Evolutionary conservation across 2,113 vertebrate genomes (phyloP).

Genomic region (Herpailurus yagouaroundi): DNA sequence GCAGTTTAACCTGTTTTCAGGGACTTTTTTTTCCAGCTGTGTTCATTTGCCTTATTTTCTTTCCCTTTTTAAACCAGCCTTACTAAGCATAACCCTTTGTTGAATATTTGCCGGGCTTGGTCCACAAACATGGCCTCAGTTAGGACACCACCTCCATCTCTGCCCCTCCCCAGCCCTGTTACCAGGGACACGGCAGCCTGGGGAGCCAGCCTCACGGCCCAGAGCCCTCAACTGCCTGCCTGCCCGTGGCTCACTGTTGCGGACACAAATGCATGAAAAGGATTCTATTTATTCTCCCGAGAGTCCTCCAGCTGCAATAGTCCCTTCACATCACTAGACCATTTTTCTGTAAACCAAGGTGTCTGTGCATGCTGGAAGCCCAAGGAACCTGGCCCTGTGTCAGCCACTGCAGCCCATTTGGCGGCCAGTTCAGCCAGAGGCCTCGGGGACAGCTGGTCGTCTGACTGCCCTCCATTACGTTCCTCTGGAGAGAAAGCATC

Average conservation of each 20-base stretch:
- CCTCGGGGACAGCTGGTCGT: background rate
- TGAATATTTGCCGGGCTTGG: background rate
- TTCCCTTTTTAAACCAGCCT: background rate
- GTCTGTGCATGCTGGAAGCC: background rate
- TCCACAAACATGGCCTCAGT: background rate
- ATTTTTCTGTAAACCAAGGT: background rate
- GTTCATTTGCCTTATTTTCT: background rate
- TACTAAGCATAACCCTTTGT: background rate
- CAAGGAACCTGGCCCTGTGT: background rate
- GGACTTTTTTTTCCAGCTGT: background rate
- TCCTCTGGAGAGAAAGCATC: background rate
- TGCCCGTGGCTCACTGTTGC: background rate
- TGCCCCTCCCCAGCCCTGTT: background rate
- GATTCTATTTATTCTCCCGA: background rate
- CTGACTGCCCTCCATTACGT: background rate
- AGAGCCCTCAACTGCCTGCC: fast-evolving
- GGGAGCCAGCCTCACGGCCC: background rate
- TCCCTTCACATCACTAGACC: background rate
- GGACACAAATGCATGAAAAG: background rate
- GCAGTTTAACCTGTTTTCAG: background rate
- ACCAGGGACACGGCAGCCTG: fast-evolving
- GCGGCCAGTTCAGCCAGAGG: background rate
- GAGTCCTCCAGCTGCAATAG: background rate
- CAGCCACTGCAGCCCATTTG: background rate
- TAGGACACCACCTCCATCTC: background rate